Evolutionary conservation across 2,888 invertebrate genomes (phyloP).

Genomic region (Euplagia quadripunctaria): DNA sequence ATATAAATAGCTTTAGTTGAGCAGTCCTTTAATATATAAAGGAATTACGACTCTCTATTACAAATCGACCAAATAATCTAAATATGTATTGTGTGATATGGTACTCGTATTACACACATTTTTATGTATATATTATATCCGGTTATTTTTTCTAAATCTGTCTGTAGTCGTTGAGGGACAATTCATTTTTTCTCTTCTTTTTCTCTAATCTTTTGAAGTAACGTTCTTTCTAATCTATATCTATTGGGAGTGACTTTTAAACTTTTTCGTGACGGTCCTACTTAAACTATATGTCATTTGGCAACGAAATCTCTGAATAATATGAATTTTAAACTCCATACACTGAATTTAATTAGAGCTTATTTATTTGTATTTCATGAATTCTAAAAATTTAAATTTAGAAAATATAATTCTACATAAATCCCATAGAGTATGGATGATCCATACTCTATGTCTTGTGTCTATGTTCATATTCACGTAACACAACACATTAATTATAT

Average conservation of each 20-base stretch:
- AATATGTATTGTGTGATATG: too few species aligned
- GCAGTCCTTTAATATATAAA: neutral
- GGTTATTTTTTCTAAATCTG: neutral
- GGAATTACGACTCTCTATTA: neutral
- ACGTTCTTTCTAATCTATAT: neutral
- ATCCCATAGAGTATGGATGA: too few species aligned
- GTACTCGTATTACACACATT: too few species aligned
- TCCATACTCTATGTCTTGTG: too few species aligned
- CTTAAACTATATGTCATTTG: neutral
- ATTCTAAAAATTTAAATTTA: too few species aligned
- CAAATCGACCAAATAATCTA: neutral
- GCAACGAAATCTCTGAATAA: neutral
- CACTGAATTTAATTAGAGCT: neutral
- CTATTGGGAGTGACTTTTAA: neutral
- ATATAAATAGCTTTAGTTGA: neutral
- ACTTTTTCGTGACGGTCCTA: neutral
- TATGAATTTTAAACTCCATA: neutral
- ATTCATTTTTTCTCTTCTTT: neutral
- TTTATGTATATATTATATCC: too few species aligned
- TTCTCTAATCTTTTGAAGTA: neutral
- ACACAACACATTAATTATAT: too few species aligned
- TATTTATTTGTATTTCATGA: neutral
- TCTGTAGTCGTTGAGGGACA: neutral
- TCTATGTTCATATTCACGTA: too few species aligned
- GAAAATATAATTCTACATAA: too few species aligned